Evolutionary conservation across 2,113 vertebrate genomes (phyloP).

Genomic region (Leucoraja erinaceus): DNA sequence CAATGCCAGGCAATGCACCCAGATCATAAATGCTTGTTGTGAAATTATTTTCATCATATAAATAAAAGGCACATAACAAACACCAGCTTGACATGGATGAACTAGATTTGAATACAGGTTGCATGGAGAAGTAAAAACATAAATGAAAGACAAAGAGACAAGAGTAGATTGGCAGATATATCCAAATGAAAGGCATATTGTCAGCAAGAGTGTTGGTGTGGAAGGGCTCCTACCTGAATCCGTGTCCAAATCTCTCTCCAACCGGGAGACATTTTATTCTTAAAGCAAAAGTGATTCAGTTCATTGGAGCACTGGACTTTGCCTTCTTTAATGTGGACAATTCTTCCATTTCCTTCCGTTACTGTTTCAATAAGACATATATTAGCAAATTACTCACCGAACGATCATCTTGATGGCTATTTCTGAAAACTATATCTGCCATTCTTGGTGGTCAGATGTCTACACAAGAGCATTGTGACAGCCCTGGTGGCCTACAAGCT

Average conservation of each 20-base stretch:
- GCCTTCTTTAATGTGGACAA: background rate
- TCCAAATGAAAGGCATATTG: no score
- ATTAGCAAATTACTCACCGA: background rate
- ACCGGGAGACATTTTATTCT: constrained; percentile 57
- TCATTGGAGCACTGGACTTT: accelerated
- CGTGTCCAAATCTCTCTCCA: constrained; percentile 86
- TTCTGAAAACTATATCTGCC: background rate
- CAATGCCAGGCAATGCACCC: no score
- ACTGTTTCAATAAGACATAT: background rate
- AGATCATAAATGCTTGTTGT: no score
- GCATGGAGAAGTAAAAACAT: no score
- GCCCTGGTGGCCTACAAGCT: background rate
- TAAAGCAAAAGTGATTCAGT: constrained; percentile 68
- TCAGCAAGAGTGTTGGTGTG: background rate
- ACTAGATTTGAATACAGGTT: no score
- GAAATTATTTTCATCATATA: no score
- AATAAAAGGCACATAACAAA: no score
- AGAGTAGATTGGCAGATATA: no score
- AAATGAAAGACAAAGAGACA: no score
- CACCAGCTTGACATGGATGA: no score
- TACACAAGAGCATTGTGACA: background rate
- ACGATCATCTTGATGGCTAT: background rate
- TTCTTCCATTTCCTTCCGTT: background rate
- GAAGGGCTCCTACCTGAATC: constrained; percentile 63
- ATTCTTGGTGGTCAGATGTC: background rate